These are phyloP conservation scores for Eristalis pertinax DNA, from an alignment of 2,888 invertebrate species.

Conservation along the genomic window DNA sequence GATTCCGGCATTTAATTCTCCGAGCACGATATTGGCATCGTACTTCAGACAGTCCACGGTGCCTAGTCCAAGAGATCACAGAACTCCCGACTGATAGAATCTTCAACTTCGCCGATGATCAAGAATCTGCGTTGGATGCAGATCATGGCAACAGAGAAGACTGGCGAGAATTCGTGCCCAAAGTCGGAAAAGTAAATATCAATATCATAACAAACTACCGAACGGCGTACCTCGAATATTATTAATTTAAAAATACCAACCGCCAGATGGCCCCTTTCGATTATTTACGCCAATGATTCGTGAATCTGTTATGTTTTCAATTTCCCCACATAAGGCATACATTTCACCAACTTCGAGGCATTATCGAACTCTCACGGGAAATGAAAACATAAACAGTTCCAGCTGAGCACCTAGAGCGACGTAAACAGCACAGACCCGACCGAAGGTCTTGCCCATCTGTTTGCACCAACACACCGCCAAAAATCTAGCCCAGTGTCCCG, in stretches of 20 bases:
- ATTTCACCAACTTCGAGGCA: neutral
- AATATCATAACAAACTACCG: no score
- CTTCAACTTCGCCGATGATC: no score
- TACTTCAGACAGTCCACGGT: no score
- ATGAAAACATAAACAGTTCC: conserved; percentile 23
- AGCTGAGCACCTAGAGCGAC: conserved; percentile 11
- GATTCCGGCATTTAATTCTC: no score
- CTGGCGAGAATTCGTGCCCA: no score
- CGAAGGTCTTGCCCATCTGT: conserved; percentile 18
- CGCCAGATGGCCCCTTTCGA: neutral
- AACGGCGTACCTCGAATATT: no score
- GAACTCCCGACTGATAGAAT: no score
- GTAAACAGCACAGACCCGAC: conserved; percentile 23
- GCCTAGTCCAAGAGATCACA: no score
- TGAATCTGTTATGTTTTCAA: conserved; percentile 15
- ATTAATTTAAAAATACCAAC: neutral
- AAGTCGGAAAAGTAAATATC: no score
- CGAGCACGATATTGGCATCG: no score
- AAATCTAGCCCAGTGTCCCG: neutral
- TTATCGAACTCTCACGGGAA: neutral
- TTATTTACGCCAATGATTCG: conserved; percentile 4
- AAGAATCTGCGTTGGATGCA: no score
- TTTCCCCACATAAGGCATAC: neutral
- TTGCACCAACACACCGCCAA: neutral
- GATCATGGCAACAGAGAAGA: no score